Evolutionary conservation across 2,797 vertebrate genomes (phyloP).

Genomic region (Brotula barbata): DNA sequence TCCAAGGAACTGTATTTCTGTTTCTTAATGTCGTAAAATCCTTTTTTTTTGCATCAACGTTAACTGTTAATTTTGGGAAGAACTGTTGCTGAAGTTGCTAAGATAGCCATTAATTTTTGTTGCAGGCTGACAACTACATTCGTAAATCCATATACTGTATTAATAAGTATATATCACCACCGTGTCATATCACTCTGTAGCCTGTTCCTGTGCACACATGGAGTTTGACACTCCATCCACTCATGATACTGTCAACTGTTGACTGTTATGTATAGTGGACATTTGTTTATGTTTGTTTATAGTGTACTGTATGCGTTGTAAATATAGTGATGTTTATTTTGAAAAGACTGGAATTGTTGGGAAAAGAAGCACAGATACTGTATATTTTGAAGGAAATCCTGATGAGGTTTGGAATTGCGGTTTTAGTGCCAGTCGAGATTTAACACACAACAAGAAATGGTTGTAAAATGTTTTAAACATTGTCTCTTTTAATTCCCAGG

Average conservation of each 20-base stretch:
- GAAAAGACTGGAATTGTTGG: constrained; percentile 60
- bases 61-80: neutral
- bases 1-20: constrained; percentile 15
- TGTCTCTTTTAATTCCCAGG: neutral
- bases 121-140: constrained; percentile 29
- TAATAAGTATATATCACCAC: neutral
- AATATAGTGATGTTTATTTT: constrained; percentile 47
- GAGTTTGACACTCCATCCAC: constrained; percentile 62
- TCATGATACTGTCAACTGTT: constrained; percentile 18
- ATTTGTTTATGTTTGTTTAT: constrained; percentile 46
- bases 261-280: constrained; percentile 58
- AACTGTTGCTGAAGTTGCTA: neutral
- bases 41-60: too few species aligned
- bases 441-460: neutral
- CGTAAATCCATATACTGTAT: constrained; percentile 24
- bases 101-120: constrained; percentile 6
- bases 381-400: constrained; percentile 39
- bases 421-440: neutral
- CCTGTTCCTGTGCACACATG: constrained; percentile 39
- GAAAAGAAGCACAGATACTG: constrained; percentile 40
- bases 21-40: too few species aligned
- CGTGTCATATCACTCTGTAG: constrained; percentile 21
- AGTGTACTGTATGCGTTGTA: constrained; percentile 55
- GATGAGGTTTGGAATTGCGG: constrained; percentile 7
- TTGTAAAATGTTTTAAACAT: neutral